phyloP scores from a whole-genome alignment of 2,113 vertebrate species.

The Myocastor coypus region DNA sequence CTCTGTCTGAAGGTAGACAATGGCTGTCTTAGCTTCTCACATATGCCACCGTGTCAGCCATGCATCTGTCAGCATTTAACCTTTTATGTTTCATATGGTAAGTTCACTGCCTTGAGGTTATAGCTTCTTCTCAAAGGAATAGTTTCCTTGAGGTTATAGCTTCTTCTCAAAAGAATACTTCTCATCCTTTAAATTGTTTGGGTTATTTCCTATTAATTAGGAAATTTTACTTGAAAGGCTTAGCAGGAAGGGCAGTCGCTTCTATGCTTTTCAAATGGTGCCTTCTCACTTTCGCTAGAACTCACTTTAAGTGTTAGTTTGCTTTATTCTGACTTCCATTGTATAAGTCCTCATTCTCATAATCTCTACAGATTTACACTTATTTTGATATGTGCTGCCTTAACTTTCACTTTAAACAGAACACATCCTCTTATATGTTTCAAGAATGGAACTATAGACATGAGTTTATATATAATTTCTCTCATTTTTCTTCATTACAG shows the following conservation, averaged over 20 bases:
- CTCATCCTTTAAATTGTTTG: neutral
- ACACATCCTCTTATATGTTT: neutral
- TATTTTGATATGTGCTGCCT: neutral
- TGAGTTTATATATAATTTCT: neutral
- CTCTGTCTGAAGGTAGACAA: neutral
- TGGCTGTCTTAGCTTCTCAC: too few relatives aligned
- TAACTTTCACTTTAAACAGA: neutral
- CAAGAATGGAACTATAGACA: neutral
- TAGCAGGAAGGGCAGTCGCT: neutral
- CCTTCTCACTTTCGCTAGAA: neutral
- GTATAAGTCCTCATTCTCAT: neutral
- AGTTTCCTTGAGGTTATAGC: neutral
- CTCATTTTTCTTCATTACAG: neutral
- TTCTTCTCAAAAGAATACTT: slow-evolving; percentile 17
- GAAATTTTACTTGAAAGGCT: neutral
- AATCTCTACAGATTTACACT: neutral
- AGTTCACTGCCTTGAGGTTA: neutral
- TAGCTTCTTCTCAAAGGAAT: slow-evolving; percentile 10
- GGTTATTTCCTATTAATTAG: neutral
- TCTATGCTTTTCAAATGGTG: neutral
- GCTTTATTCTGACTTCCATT: neutral
- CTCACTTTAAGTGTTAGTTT: neutral
- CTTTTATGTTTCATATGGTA: neutral
- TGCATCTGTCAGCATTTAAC: neutral
- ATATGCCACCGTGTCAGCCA: too few relatives aligned